phyloP scores from a whole-genome alignment of 2,888 invertebrate species.

The Philhelius pedissequus region DNA sequence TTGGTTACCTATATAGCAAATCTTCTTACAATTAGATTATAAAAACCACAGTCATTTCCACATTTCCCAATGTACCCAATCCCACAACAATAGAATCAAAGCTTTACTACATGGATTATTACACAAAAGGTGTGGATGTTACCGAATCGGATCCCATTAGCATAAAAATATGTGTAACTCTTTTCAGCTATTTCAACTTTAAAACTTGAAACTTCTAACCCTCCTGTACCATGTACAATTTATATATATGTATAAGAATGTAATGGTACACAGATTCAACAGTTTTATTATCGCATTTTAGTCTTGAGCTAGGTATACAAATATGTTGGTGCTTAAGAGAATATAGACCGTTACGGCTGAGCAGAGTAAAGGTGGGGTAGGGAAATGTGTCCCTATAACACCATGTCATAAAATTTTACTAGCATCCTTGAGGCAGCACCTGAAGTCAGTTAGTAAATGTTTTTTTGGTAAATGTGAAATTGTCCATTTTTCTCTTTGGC shows the following conservation, averaged over 20 bases:
- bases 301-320: not conserved
- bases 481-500: slow-evolving; percentile 12
- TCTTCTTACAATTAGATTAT: slow-evolving; percentile 32
- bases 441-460: slow-evolving; percentile 33
- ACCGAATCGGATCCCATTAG: slow-evolving; percentile 48
- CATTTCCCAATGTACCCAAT: not conserved
- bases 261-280: slow-evolving; percentile 32
- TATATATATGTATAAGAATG: not conserved
- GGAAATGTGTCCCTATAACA: not conserved
- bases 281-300: slow-evolving; percentile 52
- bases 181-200: slow-evolving; percentile 19
- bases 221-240: too few relatives aligned
- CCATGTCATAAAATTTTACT: slow-evolving; percentile 37
- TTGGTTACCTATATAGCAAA: slow-evolving; percentile 11
- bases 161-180: slow-evolving; percentile 54
- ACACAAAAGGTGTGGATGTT: slow-evolving; percentile 4
- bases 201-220: not conserved
- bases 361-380: not conserved
- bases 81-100: slow-evolving; percentile 21
- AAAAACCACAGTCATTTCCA: slow-evolving; percentile 15
- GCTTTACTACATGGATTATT: not conserved
- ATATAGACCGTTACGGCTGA: not conserved
- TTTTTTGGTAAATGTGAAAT: slow-evolving; percentile 19
- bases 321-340: not conserved
- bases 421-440: slow-evolving; percentile 36